Base-by-base conservation (phyloP, 2,888 invertebrate genomes). In the Sisyra terminalis region DNA sequence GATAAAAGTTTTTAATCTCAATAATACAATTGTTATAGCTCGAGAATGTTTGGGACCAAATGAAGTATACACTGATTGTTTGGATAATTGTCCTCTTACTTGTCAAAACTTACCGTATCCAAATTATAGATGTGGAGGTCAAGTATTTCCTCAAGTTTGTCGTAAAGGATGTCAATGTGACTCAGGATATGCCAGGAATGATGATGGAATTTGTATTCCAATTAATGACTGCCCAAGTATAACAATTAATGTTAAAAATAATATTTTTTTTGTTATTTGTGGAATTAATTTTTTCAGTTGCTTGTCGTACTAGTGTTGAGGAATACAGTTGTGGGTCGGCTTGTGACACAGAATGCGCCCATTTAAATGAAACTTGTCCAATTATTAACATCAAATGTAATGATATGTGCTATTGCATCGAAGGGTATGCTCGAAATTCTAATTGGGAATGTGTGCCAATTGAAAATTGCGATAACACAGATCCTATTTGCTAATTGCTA, bases 241-340 rank as follows among this genome's bases (percentile, higher is more conserved):
- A 18, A n/a, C 3, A 9, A 36, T 14, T 15, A 36, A 15, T 36
- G 36, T 36, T 15, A 13, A 14, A 6, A 6, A 36, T 14, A 13
- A 16, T 24, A 24, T 3, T 24, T 24, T 24, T 24, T 7, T 24
- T 5, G 3, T 24, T 24, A 24, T 5, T 24, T 24, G 24, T 7
- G n/a, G n/a, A n/a, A n/a, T n/a, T 24, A 5, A 5, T 24, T 24
- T 3, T 24, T 24, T 24, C 24, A 24, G 24, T 24, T 24, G 7
- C 24, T 24, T 24, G 24, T 7, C 24, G 24, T 5, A 24, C 24
- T 5, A 7, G 3, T 24, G 3, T 24, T 40, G 54, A 55, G 44
- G 13, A 43, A 16, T 55, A 53, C 40, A 32, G 38, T 10, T 55
- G 55, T 41, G 53, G 55, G 17, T 52, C 52, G 39, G 53, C 55